Percentiles rank a stretch among this genome's conserved stretches.
Evolutionary conservation across 2,797 vertebrate genomes (phyloP).

Genomic region (Mormyrus hasselquistii): DNA sequence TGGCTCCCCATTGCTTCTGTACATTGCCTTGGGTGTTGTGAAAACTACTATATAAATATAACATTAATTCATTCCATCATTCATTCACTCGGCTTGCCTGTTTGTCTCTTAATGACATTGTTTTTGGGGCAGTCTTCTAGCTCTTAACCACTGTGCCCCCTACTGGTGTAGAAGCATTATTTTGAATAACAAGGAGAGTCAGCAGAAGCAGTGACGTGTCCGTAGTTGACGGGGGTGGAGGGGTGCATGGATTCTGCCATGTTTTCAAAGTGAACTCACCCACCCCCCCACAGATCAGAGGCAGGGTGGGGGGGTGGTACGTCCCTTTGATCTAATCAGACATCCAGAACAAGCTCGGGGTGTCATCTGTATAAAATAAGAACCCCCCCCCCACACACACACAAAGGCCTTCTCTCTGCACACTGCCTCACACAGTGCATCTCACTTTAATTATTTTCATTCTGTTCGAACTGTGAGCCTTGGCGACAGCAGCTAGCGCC

Average conservation of each 20-base stretch:
- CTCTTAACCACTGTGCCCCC: neutral
- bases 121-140: neutral
- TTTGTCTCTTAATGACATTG: neutral
- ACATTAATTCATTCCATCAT: neutral
- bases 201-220: neutral
- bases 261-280: constrained; percentile 23
- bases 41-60: neutral
- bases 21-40: neutral
- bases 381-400: neutral
- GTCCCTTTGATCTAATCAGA: constrained; percentile 33
- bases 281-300: constrained; percentile 46
- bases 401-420: neutral
- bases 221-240: neutral
- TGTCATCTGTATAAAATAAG: constrained; percentile 21
- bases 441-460: neutral
- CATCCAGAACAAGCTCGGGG: constrained; percentile 27
- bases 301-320: neutral
- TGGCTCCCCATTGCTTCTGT: too few species aligned
- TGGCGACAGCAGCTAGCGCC: neutral
- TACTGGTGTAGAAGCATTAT: neutral
- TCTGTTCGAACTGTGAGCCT: neutral
- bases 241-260: neutral
- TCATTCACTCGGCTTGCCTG: neutral
- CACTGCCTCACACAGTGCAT: neutral
- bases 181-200: neutral